Evolutionary conservation across 2,888 invertebrate species (phyloP).

Genomic region (Hyposoter didymator): DNA sequence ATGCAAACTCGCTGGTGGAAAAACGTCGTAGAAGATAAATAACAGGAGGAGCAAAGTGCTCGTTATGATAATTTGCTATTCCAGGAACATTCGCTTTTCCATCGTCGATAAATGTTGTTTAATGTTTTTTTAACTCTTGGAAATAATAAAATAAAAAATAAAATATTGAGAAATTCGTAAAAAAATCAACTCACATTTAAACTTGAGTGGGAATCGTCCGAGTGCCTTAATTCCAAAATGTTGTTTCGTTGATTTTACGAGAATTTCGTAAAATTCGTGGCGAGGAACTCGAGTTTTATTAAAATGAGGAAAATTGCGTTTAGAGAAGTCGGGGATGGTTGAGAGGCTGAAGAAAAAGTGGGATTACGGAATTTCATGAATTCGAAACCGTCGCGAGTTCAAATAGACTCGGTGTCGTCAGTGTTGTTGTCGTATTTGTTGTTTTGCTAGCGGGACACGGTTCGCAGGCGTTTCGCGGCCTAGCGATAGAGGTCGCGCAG

Average conservation of each 20-base stretch:
- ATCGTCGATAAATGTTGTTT: not conserved
- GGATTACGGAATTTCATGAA: conserved; percentile 81
- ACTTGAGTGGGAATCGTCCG: not conserved
- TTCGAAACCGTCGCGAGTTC: conserved; percentile 73
- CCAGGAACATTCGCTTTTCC: not conserved
- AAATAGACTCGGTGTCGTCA: conserved; percentile 1
- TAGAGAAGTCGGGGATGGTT: conserved; percentile 75
- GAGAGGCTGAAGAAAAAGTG: conserved; percentile 80
- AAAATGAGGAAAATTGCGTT: conserved; percentile 5
- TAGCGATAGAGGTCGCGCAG: conserved; percentile 38
- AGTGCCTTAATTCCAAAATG: not conserved
- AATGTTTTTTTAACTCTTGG: not conserved
- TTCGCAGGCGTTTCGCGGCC: conserved; percentile 1
- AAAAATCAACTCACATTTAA: not conserved
- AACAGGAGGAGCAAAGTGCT: not conserved
- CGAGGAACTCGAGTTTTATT: not conserved
- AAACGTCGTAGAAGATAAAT: not conserved
- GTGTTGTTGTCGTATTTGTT: not conserved
- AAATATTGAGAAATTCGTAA: not conserved
- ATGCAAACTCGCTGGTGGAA: not conserved
- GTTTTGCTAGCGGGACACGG: conserved; percentile 3
- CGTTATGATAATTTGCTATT: not conserved
- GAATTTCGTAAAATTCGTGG: not conserved
- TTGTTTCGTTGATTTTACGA: not conserved
- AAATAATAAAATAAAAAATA: not conserved